Conservation (phyloP, 2,113 vertebrate genomes). For the Aptenodytes patagonicus region DNA sequence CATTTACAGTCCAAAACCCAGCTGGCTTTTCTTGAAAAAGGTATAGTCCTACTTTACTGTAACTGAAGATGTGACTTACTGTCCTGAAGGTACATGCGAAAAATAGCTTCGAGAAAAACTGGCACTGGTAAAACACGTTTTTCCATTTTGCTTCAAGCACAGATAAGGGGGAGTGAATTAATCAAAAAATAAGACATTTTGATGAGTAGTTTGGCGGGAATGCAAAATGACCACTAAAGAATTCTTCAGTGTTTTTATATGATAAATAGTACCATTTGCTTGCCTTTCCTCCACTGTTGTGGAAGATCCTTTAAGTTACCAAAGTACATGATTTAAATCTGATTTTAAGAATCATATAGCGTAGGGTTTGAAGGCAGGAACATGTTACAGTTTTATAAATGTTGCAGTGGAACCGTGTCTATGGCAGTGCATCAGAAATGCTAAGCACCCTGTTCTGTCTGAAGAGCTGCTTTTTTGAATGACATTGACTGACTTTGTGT, state of each 20-base stretch:
- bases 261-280: background rate
- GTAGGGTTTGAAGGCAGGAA: background rate
- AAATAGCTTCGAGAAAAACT: background rate
- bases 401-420: background rate
- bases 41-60: background rate
- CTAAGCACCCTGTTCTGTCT: background rate
- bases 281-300: background rate
- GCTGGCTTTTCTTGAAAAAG: background rate
- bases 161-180: background rate
- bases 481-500: background rate
- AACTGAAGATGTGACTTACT: background rate
- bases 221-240: background rate
- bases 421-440: background rate
- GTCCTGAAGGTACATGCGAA: background rate
- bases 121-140: background rate
- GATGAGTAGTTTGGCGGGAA: background rate
- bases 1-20: background rate
- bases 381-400: background rate
- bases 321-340: background rate
- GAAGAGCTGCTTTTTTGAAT: background rate
- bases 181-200: slow-evolving; percentile 10
- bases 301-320: background rate
- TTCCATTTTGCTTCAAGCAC: background rate
- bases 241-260: background rate
- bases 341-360: slow-evolving; percentile 11